A percentile compares a stretch with the other conserved stretches of the same genome.
These are phyloP conservation scores for Sphaerophoria taeniata DNA, from an alignment of 2,888 invertebrate genomes.

Conservation along the genomic window DNA sequence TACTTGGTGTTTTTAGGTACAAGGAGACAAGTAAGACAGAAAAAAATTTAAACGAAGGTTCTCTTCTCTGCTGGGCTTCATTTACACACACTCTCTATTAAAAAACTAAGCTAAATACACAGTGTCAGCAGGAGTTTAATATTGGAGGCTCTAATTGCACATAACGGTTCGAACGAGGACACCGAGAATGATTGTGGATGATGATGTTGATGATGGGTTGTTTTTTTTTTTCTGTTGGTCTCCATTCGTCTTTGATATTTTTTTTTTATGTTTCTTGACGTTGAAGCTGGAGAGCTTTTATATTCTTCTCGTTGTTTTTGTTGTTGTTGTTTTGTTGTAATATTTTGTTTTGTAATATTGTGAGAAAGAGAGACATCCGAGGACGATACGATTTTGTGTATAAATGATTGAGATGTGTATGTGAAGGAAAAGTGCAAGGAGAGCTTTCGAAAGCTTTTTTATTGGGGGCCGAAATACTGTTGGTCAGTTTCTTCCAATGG, in stretches of 20 bases:
- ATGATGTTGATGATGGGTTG: constrained; percentile 68
- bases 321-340: neutral
- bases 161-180: constrained; percentile 70
- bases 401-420: constrained; percentile 34
- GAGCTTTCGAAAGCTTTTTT: constrained; percentile 33
- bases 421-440: constrained; percentile 50
- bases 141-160: constrained; percentile 64
- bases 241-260: constrained; percentile 11
- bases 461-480: constrained; percentile 12
- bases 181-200: constrained; percentile 63
- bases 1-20: constrained; percentile 1
- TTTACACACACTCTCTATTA: constrained; percentile 39
- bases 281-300: constrained; percentile 55
- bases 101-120: neutral
- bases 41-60: constrained; percentile 34
- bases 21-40: neutral
- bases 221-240: constrained; percentile 14
- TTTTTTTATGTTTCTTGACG: constrained; percentile 54
- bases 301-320: constrained; percentile 18
- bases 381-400: constrained; percentile 28
- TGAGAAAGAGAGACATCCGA: constrained; percentile 48
- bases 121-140: constrained; percentile 52
- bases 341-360: constrained; percentile 14
- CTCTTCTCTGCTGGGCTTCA: constrained; percentile 44
- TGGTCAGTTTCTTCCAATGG: constrained; percentile 47